phyloP scores from a whole-genome alignment of 1,140 invertebrate species.

The Chymomyza costata region DNA sequence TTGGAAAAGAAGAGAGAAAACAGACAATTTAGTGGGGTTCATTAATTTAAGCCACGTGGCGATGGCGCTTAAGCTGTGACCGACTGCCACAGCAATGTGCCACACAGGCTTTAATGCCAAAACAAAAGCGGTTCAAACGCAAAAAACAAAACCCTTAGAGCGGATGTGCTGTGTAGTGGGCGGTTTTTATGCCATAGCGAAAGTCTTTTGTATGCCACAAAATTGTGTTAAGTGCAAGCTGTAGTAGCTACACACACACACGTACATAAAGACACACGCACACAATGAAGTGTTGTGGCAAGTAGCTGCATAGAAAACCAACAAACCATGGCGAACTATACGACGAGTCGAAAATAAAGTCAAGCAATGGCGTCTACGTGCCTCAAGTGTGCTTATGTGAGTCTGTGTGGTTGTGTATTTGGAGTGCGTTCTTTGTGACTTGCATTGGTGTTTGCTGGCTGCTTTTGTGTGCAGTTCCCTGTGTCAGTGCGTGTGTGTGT shows the following conservation, averaged over 20 bases:
- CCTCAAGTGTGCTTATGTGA: constrained; percentile 49
- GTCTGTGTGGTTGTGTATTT: constrained; percentile 17
- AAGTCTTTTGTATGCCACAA: constrained; percentile 67
- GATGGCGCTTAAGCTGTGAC: constrained; percentile 44
- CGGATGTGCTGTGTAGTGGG: constrained; percentile 1
- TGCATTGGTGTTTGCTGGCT: constrained; percentile 41
- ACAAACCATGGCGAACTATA: constrained; percentile 32
- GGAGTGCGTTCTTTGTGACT: constrained; percentile 14
- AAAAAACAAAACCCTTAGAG: constrained; percentile 26
- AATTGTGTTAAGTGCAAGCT: constrained; percentile 71
- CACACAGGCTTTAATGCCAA: constrained; percentile 49
- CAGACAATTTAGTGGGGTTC: constrained; percentile 57
- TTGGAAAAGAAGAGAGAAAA: too few relatives aligned
- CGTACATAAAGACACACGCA: constrained; percentile 8
- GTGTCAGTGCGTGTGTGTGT: constrained; percentile 21
- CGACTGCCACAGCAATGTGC: constrained; percentile 30
- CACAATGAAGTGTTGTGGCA: too few relatives aligned
- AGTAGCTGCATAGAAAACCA: constrained; percentile 60
- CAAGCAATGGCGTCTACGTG: constrained; percentile 60
- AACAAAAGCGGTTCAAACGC: constrained; percentile 43
- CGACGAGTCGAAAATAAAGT: constrained; percentile 71
- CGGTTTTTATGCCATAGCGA: constrained; percentile 45
- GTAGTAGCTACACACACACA: constrained; percentile 34
- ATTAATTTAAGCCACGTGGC: constrained; percentile 71
- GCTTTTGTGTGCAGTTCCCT: constrained; percentile 25